phyloP scores from a whole-genome alignment of 2,113 vertebrate species.

The Thamnaconus septentrionalis region DNA sequence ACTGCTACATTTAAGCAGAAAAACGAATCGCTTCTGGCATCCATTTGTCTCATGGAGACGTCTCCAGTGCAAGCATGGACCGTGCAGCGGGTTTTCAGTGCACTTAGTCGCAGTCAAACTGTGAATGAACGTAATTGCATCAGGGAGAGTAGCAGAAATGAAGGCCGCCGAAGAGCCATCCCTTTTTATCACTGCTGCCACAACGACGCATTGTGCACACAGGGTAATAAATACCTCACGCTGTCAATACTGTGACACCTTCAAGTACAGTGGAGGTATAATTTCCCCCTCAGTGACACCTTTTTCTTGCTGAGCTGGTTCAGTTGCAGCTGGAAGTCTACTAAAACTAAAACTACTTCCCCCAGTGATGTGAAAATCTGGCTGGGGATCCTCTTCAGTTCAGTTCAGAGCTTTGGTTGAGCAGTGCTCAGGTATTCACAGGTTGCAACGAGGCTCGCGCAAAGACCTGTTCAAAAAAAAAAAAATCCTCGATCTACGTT shows the following conservation, averaged over 20 bases:
- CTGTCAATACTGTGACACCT: slow-evolving; percentile 16
- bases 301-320: not conserved
- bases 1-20: no score
- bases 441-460: no score
- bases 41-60: not conserved
- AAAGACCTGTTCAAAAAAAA: slow-evolving; percentile 1
- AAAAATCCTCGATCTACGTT: not conserved
- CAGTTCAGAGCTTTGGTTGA: no score
- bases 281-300: slow-evolving; percentile 3
- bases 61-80: not conserved
- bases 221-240: slow-evolving; percentile 16
- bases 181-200: slow-evolving; percentile 1
- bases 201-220: not conserved
- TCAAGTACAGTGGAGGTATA: slow-evolving; percentile 10
- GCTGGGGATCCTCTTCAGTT: no score
- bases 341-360: no score
- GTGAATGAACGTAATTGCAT: slow-evolving; percentile 11
- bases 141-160: not conserved
- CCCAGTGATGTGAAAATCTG: no score
- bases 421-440: no score
- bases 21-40: no score
- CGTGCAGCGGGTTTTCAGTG: slow-evolving; percentile 9
- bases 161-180: not conserved
- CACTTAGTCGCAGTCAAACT: not conserved
- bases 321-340: not conserved